A percentile compares a stretch with the other conserved stretches of the same genome.
These are phyloP conservation scores for Trichonephila inaurata DNA, from an alignment of 1,140 invertebrate species.

Conservation along the genomic window DNA sequence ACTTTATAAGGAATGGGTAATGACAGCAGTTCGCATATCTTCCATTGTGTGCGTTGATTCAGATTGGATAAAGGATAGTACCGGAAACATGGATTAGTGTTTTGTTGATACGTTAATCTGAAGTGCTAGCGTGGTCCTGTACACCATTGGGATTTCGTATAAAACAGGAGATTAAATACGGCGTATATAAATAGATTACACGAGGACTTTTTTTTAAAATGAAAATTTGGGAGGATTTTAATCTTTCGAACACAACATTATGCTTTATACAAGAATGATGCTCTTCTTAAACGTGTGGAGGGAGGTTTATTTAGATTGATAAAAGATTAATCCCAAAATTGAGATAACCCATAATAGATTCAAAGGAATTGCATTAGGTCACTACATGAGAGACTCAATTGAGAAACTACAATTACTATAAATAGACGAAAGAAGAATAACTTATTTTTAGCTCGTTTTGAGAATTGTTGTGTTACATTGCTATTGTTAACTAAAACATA, in stretches of 20 bases:
- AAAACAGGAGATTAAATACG: slow-evolving; percentile 15
- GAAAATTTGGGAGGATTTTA: slow-evolving; percentile 8
- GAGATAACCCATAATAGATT: background rate
- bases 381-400: background rate
- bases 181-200: slow-evolving; percentile 54
- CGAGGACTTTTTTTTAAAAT: slow-evolving; percentile 7
- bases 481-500: slow-evolving; percentile 15
- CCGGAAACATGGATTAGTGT: slow-evolving; percentile 72
- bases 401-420: background rate
- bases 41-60: slow-evolving; percentile 68
- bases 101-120: slow-evolving; percentile 60
- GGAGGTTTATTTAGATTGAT: background rate
- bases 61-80: slow-evolving; percentile 42
- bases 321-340: slow-evolving; percentile 9
- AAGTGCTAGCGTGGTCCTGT: slow-evolving; percentile 24
- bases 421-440: background rate
- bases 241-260: slow-evolving; percentile 2
- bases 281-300: background rate
- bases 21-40: slow-evolving; percentile 60
- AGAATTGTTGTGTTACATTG: background rate
- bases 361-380: background rate
- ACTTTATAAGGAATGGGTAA: slow-evolving; percentile 59
- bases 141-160: slow-evolving; percentile 48
- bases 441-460: slow-evolving; percentile 1
- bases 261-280: background rate